Percentiles rank a stretch among this genome's conserved stretches.
Conservation (phyloP, 2,888 invertebrate species). For the Lasioglossum vierecki region DNA sequence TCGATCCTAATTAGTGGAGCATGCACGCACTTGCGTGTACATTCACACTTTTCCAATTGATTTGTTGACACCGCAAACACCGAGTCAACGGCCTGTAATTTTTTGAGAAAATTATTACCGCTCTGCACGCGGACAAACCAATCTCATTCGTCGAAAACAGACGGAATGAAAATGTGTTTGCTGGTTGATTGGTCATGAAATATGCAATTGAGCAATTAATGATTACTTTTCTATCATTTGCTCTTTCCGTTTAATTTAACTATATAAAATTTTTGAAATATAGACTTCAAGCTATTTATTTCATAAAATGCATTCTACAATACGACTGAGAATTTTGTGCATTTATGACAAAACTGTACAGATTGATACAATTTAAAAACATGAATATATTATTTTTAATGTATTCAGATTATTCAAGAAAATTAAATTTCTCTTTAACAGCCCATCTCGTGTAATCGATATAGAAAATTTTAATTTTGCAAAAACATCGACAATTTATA, state of each 20-base stretch:
- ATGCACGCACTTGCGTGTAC: not conserved
- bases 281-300: too few relatives aligned
- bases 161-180: not conserved
- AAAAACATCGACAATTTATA: not conserved
- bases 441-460: not conserved
- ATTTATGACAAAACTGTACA: not conserved
- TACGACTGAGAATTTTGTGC: not conserved
- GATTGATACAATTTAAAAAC: too few relatives aligned
- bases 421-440: too few relatives aligned
- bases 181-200: not conserved
- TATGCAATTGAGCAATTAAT: not conserved
- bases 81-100: not conserved
- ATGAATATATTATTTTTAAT: too few relatives aligned
- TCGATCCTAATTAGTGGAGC: not conserved
- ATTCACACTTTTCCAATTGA: not conserved
- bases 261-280: not conserved
- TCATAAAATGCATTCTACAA: too few relatives aligned
- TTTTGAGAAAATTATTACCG: not conserved
- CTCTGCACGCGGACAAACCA: not conserved
- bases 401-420: not conserved
- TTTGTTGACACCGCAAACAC: not conserved
- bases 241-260: too few relatives aligned
- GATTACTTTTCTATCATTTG: not conserved
- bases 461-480: not conserved
- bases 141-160: not conserved